Conservation (phyloP, 2,797 vertebrate species). For the Danionella dracula region DNA sequence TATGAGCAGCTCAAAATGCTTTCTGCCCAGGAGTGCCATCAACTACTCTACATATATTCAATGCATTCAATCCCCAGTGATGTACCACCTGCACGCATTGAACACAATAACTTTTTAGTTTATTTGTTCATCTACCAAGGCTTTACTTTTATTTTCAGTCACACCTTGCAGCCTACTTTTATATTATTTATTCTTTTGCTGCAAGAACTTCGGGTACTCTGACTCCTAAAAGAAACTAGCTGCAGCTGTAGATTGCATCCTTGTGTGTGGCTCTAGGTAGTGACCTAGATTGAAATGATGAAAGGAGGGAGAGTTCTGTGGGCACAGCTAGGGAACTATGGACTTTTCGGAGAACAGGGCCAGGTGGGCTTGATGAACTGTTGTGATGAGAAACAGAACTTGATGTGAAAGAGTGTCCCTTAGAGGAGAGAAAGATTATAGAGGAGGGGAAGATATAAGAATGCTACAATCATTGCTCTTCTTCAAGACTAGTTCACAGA, state of each 20-base stretch:
- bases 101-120: slow-evolving; percentile 36
- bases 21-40: slow-evolving; percentile 22
- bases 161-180: slow-evolving; percentile 24
- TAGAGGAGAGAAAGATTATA: slow-evolving; percentile 41
- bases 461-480: background rate
- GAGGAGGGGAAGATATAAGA: background rate
- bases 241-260: slow-evolving; percentile 37
- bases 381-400: slow-evolving; percentile 65
- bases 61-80: slow-evolving; percentile 26
- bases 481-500: slow-evolving; percentile 41
- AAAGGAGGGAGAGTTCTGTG: slow-evolving; percentile 40
- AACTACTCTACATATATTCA: slow-evolving; percentile 11
- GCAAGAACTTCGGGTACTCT: slow-evolving; percentile 8
- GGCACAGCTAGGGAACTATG: slow-evolving; percentile 63
- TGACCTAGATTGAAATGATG: slow-evolving; percentile 28
- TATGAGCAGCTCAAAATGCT: slow-evolving; percentile 27
- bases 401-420: slow-evolving; percentile 57
- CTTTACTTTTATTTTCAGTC: slow-evolving; percentile 12
- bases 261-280: slow-evolving; percentile 36
- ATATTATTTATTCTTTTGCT: background rate
- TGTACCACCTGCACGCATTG: slow-evolving; percentile 15
- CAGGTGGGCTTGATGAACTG: slow-evolving; percentile 71
- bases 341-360: slow-evolving; percentile 62
- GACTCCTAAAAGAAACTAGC: too few relatives aligned
- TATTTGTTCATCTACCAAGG: slow-evolving; percentile 30